These are phyloP conservation scores for Brevimyrus niger DNA, from an alignment of 2,113 vertebrate species.

Conservation along the genomic window DNA sequence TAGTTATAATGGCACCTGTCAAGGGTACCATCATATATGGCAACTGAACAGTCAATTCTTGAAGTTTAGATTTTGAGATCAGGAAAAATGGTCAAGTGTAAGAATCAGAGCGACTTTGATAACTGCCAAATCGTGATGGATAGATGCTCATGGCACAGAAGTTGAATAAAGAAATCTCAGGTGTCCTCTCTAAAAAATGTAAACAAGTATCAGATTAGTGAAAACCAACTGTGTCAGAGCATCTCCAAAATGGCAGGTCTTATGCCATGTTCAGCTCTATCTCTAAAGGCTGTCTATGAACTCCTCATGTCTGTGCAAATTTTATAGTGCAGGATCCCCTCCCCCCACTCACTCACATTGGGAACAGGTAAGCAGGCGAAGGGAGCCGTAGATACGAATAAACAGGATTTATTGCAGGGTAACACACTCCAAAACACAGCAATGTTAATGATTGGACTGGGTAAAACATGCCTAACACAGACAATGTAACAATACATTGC, in stretches of 20 bases:
- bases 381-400: no score
- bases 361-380: no score
- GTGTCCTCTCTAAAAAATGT: no score
- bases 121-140: no score
- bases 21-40: neutral
- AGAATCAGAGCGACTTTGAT: neutral
- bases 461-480: no score
- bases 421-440: no score
- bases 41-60: neutral
- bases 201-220: no score
- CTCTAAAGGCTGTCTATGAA: neutral
- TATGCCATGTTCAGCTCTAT: neutral
- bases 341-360: neutral
- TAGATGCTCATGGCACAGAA: no score
- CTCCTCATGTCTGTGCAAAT: neutral
- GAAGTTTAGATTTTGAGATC: neutral
- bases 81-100: neutral
- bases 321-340: neutral
- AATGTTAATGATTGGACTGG: no score
- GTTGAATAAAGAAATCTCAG: no score
- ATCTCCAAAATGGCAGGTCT: neutral
- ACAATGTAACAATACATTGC: no score
- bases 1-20: neutral
- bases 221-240: neutral
- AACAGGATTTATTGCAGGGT: no score